Conservation (phyloP, 2,888 invertebrate species). For the Cataglyphis livida region DNA sequence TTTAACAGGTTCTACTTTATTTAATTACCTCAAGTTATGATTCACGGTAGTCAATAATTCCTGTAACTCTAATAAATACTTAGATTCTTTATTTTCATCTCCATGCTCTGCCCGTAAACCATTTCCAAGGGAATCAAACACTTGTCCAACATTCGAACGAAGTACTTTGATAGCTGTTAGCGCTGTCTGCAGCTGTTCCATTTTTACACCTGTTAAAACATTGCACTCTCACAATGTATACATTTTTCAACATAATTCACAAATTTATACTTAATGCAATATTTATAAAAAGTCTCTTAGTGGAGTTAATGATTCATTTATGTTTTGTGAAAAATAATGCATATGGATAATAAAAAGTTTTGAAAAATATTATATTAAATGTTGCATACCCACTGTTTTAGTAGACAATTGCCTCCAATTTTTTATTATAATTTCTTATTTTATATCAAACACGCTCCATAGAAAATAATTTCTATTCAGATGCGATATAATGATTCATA, state of each 20-base stretch:
- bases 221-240: not conserved
- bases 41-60: conserved; percentile 93
- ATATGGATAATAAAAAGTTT: not conserved
- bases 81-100: conserved; percentile 92
- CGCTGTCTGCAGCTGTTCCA: conserved; percentile 91
- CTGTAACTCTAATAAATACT: conserved; percentile 93
- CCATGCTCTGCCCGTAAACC: conserved; percentile 93
- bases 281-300: not conserved
- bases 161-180: conserved; percentile 92
- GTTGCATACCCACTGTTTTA: not conserved
- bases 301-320: not conserved
- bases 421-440: not conserved
- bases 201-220: conserved; percentile 70
- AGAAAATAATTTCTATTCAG: not conserved
- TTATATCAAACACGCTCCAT: not conserved
- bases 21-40: conserved; percentile 90
- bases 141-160: conserved; percentile 93
- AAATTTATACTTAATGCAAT: not conserved
- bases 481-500: not conserved
- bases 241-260: not conserved
- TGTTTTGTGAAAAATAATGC: not conserved
- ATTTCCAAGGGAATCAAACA: conserved; percentile 94
- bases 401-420: not conserved
- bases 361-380: not conserved
- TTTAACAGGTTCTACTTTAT: not conserved